Evolutionary conservation across 2,113 vertebrate genomes (phyloP).

Genomic region (Cephalophus harveyi): DNA sequence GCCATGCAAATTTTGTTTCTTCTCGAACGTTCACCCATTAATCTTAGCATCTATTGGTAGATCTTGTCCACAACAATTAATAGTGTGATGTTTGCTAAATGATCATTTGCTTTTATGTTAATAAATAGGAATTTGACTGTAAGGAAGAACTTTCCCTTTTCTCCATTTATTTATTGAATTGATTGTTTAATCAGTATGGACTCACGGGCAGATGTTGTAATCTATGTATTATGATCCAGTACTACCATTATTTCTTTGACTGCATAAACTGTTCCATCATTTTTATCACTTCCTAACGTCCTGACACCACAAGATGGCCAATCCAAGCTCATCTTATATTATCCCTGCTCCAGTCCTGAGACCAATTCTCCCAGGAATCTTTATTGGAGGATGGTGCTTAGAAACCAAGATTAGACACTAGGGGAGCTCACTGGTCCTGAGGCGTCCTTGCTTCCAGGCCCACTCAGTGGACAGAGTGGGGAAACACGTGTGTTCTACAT

Average conservation of each 20-base stretch:
- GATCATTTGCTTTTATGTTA: background rate
- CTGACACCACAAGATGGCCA: too few species aligned
- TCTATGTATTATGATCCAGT: too few species aligned
- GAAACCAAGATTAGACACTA: background rate
- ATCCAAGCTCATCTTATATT: background rate
- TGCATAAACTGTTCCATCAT: too few species aligned
- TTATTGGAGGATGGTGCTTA: background rate
- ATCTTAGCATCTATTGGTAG: accelerated
- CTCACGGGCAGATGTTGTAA: background rate
- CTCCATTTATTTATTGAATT: background rate
- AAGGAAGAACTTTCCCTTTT: background rate
- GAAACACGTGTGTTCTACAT: accelerated
- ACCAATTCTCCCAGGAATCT: background rate
- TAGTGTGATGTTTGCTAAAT: too few species aligned
- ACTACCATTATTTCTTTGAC: too few species aligned
- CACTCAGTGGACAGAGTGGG: background rate
- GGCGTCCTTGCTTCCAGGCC: accelerated
- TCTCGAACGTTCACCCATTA: background rate
- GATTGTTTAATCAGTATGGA: background rate
- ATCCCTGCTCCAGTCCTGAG: background rate
- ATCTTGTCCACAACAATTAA: too few species aligned
- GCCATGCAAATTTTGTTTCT: background rate
- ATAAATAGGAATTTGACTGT: background rate
- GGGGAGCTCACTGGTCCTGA: background rate
- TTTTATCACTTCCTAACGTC: background rate